A percentile compares a stretch with the other conserved stretches of the same genome.
These are phyloP conservation scores for Eriocheir sinensis DNA, from an alignment of 1,140 invertebrate genomes.

Conservation along the genomic window DNA sequence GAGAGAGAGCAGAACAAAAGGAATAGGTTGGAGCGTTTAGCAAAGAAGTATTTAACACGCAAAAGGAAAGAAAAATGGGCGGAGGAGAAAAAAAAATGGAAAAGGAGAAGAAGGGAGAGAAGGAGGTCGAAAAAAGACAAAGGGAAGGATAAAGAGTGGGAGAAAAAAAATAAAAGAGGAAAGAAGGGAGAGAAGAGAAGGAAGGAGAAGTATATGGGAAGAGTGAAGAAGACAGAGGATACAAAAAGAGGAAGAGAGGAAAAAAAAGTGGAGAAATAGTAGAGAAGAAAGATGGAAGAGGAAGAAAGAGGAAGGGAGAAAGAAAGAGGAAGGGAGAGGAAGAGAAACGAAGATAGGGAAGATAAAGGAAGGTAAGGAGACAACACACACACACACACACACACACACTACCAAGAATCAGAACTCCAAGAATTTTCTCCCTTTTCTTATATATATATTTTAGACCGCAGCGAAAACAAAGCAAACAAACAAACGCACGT, in stretches of 20 bases:
- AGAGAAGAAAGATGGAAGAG: not conserved
- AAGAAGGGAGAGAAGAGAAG: not conserved
- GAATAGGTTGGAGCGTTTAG: too few species aligned
- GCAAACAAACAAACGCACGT: too few species aligned
- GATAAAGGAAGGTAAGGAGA: too few species aligned
- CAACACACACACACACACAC: too few species aligned
- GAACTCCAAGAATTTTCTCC: too few species aligned
- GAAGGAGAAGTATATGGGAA: not conserved
- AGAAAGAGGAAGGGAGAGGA: too few species aligned
- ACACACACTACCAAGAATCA: too few species aligned
- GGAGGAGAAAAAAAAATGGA: not conserved
- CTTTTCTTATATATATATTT: too few species aligned
- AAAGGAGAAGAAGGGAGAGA: not conserved
- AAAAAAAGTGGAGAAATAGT: not conserved
- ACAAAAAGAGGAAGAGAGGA: not conserved
- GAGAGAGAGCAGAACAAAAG: too few species aligned
- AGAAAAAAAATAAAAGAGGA: not conserved
- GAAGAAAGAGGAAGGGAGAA: not conserved
- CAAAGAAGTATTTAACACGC: not conserved
- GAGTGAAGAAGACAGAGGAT: not conserved
- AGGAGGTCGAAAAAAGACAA: too few species aligned
- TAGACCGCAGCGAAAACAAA: too few species aligned
- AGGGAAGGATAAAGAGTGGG: not conserved
- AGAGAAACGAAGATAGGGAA: too few species aligned
- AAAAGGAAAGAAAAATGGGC: not conserved